These are phyloP conservation scores for Chaetophractus vellerosus DNA, from an alignment of 2,797 vertebrate species.

Conservation along the genomic window DNA sequence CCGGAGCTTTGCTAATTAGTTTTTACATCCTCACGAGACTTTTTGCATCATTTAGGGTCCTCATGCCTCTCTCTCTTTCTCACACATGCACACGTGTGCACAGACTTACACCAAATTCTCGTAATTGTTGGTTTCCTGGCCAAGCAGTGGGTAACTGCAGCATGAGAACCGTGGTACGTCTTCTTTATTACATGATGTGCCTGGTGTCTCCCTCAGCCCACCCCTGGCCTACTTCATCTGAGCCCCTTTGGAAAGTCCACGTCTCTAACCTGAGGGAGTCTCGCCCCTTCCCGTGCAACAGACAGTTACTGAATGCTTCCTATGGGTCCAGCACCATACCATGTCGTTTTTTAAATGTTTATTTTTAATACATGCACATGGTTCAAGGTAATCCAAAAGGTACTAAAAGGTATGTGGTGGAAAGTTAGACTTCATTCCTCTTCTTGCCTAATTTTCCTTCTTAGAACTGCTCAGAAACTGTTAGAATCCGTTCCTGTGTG, in stretches of 20 bases:
- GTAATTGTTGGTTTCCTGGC: neutral
- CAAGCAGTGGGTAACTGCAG: neutral
- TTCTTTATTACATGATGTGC: neutral
- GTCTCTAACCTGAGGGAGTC: neutral
- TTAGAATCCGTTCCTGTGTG: neutral
- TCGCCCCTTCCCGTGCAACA: neutral
- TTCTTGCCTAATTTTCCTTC: neutral
- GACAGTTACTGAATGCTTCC: neutral
- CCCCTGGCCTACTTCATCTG: neutral
- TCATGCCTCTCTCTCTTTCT: too few species aligned
- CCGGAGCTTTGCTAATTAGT: neutral
- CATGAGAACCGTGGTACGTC: neutral
- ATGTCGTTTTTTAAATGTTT: neutral
- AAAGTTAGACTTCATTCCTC: neutral
- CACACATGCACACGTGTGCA: too few species aligned
- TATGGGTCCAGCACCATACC: neutral
- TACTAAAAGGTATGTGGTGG: neutral
- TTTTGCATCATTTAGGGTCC: neutral
- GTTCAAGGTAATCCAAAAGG: neutral
- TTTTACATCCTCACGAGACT: neutral
- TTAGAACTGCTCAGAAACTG: slow-evolving; percentile 17
- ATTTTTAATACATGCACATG: neutral
- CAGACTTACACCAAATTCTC: neutral
- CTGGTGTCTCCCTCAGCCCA: neutral
- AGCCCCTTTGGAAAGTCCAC: neutral